Base-by-base conservation (phyloP, 2,113 vertebrate species). In the Alligator sinensis region DNA sequence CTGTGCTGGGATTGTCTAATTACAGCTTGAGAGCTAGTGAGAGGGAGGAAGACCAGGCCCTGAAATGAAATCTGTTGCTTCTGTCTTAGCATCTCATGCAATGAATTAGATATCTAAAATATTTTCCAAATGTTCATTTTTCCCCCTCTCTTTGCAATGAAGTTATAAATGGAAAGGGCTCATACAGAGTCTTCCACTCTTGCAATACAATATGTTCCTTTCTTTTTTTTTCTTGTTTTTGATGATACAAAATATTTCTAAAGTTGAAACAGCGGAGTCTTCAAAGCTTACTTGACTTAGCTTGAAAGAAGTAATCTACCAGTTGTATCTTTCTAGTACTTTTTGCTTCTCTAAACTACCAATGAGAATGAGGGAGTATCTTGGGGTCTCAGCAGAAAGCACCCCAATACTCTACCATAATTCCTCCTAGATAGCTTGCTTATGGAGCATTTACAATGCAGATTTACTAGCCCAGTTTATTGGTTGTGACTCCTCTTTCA, bases 401-500 rank as follows among this genome's bases (percentile, higher is more conserved):
- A 72, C 21, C 22, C 70, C 21, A 47, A 12, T 24, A 38, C 19
- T 72, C 70, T 22, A 34, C 18, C 24, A 12, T 30, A 72, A 72
- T 47, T 12, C 34, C 70, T 68, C 38, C 30, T 72, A 12, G 11
- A 14, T 21, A 72, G 24, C 34, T 38, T 72, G 34, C 24, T 38
- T 47, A 21, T 70, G 66, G n/a, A 15, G 19, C n/a, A 11, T 38
- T 47, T 72, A 11, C 66, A 70, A 10, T 34, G 66, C 66, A 38
- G 30, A 72, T 72, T 5, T 34, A 34, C 38, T 13, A 88, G 27
- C 6, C 8, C 34, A 84, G 12, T 21, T 82, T 25, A 28, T 5
- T 10, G 58, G 58, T 92, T 72, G 1, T 2, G 1, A 34, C 61
- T 38, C 2, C 25, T 76, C 59, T 95, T 86, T 0, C 0, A 64